Evolutionary conservation across 2,113 vertebrate genomes (phyloP), one percentile per base, ranked within the genome.

Genomic region (Callipepla squamata): DNA sequence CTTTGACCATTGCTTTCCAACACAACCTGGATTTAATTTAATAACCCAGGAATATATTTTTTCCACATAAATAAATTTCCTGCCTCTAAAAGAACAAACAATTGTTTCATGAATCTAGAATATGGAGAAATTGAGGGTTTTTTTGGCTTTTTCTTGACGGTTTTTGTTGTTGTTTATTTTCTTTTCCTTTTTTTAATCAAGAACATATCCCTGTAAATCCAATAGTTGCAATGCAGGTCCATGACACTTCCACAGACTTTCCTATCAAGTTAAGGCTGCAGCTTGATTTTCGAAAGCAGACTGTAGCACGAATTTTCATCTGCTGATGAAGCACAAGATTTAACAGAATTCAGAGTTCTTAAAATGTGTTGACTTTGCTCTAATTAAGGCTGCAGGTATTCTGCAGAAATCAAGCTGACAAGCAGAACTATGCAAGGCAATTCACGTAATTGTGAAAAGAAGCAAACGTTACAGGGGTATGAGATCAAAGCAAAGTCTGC

Each of bases 391-490:
- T 61, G 63, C 89, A 90, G 89, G 61, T 53, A 67, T 30, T 47
- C 76, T 83, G 89, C 80, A 84, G 77, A 80, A 93, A 74, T 83
- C 83, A 62, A 65, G 45, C 78, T 87, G 92, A 92, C 87, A 74
- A 80, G 94, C 85, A 90, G 79, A 88, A 36, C 47, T 16, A 6
- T 23, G 45, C 86, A 62, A 42, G 76, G 68, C 85, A 68, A 44
- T 61, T 25, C 88, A n/a, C 63, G 32, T 10, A 51, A 10, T 26
- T 59, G 68, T 68, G 55, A 57, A 69, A 48, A 36, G 14, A 51
- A 65, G 48, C 73, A 58, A 58, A 47, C 3, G 0, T 28, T 42
- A 59, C 50, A 55, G 68, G 28, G 38, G 4, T 21, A 40, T 0
- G 19, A 80, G 45, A 69, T 55, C 62, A 79, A 59, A 75, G 50